phyloP scores from a whole-genome alignment of 2,888 invertebrate species.

The Sympetrum striolatum region DNA sequence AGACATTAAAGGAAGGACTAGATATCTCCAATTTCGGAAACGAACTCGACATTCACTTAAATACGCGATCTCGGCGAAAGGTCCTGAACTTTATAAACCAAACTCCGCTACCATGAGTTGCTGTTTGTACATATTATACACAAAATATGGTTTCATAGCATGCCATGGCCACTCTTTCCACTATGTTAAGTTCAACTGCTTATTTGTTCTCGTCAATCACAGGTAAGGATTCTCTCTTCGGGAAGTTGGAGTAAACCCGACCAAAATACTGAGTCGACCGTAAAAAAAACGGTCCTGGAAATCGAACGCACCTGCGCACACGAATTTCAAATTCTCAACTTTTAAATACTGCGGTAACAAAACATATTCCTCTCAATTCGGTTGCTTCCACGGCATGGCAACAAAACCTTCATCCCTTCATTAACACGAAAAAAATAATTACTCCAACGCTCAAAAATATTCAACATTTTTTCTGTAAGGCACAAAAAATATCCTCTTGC shows the following conservation, averaged over 20 bases:
- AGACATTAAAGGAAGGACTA: conserved; percentile 21
- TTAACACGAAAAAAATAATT: no score
- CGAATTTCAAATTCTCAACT: not conserved
- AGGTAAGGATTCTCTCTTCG: not conserved
- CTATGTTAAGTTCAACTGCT: not conserved
- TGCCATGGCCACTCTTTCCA: not conserved
- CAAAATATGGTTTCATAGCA: conserved; percentile 14
- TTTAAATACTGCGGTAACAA: not conserved
- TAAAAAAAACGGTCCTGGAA: not conserved
- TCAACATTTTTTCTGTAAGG: conserved; percentile 13
- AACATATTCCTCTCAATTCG: not conserved
- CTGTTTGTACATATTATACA: conserved; percentile 15
- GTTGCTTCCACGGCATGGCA: conserved; percentile 26
- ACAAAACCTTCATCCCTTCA: conserved; percentile 3
- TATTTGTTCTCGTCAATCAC: not conserved
- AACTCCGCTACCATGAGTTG: not conserved
- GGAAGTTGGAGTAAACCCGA: not conserved
- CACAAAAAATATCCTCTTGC: not conserved
- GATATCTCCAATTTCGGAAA: conserved; percentile 12
- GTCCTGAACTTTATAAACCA: conserved; percentile 2
- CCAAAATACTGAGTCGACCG: not conserved
- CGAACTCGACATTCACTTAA: conserved; percentile 10
- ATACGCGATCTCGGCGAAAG: conserved; percentile 13
- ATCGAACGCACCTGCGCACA: not conserved
- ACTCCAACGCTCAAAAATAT: not conserved